Evolutionary conservation across 1,140 invertebrate genomes (phyloP).

Genomic region (Melanaphis sacchari): DNA sequence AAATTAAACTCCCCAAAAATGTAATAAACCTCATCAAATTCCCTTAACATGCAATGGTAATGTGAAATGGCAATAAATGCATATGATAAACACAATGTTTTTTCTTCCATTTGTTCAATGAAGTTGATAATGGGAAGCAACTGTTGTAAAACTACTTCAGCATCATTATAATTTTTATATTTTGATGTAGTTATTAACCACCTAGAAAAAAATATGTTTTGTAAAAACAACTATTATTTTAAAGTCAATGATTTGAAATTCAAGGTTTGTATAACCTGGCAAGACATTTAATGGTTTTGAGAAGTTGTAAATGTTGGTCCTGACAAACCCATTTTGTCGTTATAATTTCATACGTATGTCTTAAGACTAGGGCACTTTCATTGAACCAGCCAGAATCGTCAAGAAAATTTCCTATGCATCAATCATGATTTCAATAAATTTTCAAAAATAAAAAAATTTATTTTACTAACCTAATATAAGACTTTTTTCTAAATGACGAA

Average conservation of each 20-base stretch:
- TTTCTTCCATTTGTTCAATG: not conserved
- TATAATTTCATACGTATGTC: slow-evolving; percentile 71
- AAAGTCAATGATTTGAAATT: not conserved
- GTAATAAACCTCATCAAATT: too few species aligned
- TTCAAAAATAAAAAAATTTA: not conserved
- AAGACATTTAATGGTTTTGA: slow-evolving; percentile 78
- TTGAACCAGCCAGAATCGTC: slow-evolving; percentile 83
- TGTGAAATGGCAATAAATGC: slow-evolving; percentile 3
- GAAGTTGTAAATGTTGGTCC: slow-evolving; percentile 67
- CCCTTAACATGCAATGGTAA: too few species aligned
- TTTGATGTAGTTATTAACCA: slow-evolving; percentile 66
- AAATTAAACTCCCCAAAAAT: too few species aligned
- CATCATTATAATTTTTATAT: slow-evolving; percentile 75
- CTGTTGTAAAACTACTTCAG: not conserved
- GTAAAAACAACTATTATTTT: not conserved
- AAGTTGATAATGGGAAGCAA: not conserved
- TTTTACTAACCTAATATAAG: slow-evolving; percentile 17
- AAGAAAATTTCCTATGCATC: slow-evolving; percentile 79
- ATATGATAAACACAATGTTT: slow-evolving; percentile 10
- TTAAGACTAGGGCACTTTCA: slow-evolving; percentile 75
- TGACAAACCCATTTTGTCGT: slow-evolving; percentile 65
- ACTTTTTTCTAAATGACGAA: slow-evolving; percentile 12
- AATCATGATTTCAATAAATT: too few species aligned
- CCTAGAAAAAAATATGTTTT: slow-evolving; percentile 51
- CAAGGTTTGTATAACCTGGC: slow-evolving; percentile 43